These are phyloP conservation scores for Aporrectodea caliginosa DNA, from an alignment of 1,140 invertebrate genomes.

Conservation along the genomic window DNA sequence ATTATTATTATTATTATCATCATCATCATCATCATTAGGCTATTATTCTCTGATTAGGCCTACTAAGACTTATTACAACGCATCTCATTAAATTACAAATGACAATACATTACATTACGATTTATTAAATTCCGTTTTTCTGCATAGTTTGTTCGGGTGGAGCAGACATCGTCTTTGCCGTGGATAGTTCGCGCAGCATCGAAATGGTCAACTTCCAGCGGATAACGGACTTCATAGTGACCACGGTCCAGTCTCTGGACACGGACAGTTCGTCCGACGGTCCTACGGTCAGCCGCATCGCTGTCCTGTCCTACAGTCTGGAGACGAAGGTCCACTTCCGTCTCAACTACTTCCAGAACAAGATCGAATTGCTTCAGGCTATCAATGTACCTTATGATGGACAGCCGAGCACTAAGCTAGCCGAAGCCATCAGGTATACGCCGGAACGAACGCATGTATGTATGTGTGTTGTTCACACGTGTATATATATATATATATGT, in stretches of 20 bases:
- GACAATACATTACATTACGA: too few species aligned
- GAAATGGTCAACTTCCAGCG: background rate
- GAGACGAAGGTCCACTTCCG: background rate
- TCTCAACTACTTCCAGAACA: background rate
- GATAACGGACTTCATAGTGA: background rate
- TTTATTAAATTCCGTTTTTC: too few species aligned
- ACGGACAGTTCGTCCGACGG: background rate
- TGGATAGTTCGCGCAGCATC: background rate
- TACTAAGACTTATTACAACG: too few species aligned
- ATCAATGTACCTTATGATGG: background rate
- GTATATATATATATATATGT: too few species aligned
- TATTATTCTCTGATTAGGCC: too few species aligned
- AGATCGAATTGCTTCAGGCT: conserved; percentile 5
- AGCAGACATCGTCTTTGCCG: background rate
- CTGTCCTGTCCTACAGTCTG: background rate
- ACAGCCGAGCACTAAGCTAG: background rate
- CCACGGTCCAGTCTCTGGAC: background rate
- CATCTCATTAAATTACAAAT: too few species aligned
- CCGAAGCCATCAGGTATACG: background rate
- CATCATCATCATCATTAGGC: too few species aligned
- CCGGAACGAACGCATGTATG: too few species aligned
- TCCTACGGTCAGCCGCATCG: background rate
- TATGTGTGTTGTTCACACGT: too few species aligned
- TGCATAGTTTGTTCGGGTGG: background rate
- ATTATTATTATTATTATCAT: too few species aligned